Evolutionary conservation across 2,888 invertebrate genomes (phyloP).

Genomic region (Calameuta pallipes): DNA sequence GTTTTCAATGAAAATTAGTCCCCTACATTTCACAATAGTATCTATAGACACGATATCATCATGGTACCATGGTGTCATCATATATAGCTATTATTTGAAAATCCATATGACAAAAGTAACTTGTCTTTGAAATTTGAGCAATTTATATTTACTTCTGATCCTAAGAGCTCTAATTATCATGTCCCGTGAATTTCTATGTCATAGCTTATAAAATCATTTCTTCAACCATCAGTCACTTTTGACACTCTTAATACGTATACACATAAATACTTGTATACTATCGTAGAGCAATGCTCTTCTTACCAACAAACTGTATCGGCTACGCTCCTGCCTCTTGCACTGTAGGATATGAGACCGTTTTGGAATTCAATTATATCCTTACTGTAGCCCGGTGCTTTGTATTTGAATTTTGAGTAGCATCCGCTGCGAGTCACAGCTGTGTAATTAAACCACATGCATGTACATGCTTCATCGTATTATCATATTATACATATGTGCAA

Average conservation of each 20-base stretch:
- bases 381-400: neutral
- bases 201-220: neutral
- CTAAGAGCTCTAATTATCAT: neutral
- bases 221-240: conserved; percentile 24
- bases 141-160: too few relatives aligned
- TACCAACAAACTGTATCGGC: conserved; percentile 62
- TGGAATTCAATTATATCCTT: conserved; percentile 1
- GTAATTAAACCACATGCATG: neutral
- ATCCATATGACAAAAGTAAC: too few relatives aligned
- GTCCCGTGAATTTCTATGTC: neutral
- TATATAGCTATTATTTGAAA: too few relatives aligned
- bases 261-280: neutral
- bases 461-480: neutral
- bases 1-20: neutral
- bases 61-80: too few relatives aligned
- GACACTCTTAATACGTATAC: conserved; percentile 29
- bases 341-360: neutral
- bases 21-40: neutral
- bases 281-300: conserved; percentile 48
- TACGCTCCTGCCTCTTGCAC: conserved; percentile 49
- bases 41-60: too few relatives aligned
- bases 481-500: neutral
- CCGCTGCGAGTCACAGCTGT: neutral
- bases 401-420: conserved; percentile 1
- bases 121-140: too few relatives aligned